Evolutionary conservation across 2,113 vertebrate species (phyloP), one percentile per base, ranked within the genome.

Genomic region (Mesitornis unicolor): DNA sequence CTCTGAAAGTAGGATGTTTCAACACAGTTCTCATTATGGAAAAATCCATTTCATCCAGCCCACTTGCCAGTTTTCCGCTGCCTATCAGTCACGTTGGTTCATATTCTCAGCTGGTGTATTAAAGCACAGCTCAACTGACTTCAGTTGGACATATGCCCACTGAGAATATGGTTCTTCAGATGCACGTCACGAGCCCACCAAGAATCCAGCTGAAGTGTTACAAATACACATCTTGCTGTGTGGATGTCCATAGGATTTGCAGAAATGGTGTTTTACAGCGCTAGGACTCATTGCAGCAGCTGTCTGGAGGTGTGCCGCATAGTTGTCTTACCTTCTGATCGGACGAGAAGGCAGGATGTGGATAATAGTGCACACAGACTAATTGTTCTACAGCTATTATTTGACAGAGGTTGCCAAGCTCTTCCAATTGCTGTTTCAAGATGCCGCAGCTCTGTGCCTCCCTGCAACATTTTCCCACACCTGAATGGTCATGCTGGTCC

Each of bases 401-500:
- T 2, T 67, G 79, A 36, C 8, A 86, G 4, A 84, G 21, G 6
- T 42, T 83, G 79, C 33, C 71, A 63, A 83, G 20, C 14, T 85
- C 15, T 48, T 63, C 29, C 45, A 19, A 16, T 16, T 70, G 63
- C 76, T 77, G 6, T 11, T 89, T 21, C 48, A 10, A 9, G 1
- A 1, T 17, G 12, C 40, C 33, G 53, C 9, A 28, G 36, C 18
- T 86, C 36, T 50, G 71, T 42, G 22, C 38, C 69, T 78, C 31
- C 10, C 42, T 57, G 51, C n/a, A 79, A 28, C 2, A 16, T 67
- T 73, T 84, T 61, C 1, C 0, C 54, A 6, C 7, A 5, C 1
- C 13, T 42, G 5, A 16, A 8, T 0, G 1, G 20, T 6, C 56
- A 1, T 25, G 29, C 8, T 59, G 40, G 36, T 8, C 28, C 0